Conservation (phyloP, 2,797 vertebrate genomes). For the Paratrypauchen microcephalus region DNA sequence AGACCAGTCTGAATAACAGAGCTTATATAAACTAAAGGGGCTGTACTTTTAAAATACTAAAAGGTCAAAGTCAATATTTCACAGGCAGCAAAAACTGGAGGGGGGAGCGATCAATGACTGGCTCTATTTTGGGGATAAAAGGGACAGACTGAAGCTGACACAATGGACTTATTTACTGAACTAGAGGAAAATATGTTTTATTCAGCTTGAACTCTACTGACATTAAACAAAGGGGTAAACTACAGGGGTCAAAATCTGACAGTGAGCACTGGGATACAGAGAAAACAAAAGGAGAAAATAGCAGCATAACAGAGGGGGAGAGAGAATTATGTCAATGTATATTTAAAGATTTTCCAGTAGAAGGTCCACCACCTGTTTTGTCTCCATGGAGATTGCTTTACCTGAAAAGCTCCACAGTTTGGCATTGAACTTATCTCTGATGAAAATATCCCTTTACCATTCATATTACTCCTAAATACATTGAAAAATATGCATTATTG, state of each 20-base stretch:
- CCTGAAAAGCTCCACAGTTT: too few relatives aligned
- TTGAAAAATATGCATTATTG: too few relatives aligned
- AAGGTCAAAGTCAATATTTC: conserved; percentile 44
- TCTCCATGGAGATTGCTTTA: too few relatives aligned
- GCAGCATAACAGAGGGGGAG: not conserved
- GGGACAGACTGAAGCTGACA: conserved; percentile 11
- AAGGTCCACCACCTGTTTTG: too few relatives aligned
- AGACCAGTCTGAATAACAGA: conserved; percentile 42
- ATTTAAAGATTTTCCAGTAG: too few relatives aligned
- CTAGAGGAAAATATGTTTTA: conserved; percentile 13
- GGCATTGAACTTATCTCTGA: too few relatives aligned
- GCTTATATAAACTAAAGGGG: conserved; percentile 31
- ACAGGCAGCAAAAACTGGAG: conserved; percentile 15
- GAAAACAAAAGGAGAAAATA: not conserved
- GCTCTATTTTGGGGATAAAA: conserved; percentile 22
- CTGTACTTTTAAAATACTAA: conserved; percentile 37
- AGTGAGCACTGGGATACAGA: not conserved
- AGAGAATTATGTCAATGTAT: too few relatives aligned
- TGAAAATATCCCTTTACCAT: too few relatives aligned
- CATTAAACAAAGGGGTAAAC: not conserved
- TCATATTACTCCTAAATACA: too few relatives aligned
- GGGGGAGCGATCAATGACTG: conserved; percentile 18
- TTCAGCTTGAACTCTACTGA: not conserved
- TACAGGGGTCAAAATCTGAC: not conserved
- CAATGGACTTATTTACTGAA: conserved; percentile 14